Evolutionary conservation across 2,888 invertebrate species (phyloP).

Genomic region (Heliconius sara): DNA sequence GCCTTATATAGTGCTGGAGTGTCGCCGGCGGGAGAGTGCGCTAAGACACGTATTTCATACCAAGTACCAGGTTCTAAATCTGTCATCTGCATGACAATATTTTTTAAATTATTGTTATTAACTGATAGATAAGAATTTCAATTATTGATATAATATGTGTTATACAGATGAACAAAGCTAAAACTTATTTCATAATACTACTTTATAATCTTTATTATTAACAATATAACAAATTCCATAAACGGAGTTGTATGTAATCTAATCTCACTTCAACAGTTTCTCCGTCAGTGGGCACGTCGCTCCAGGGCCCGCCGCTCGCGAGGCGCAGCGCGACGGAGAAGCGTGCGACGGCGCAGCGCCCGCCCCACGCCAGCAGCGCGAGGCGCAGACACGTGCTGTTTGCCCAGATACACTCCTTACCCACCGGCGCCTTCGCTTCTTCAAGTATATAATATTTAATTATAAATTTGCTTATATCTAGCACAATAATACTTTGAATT

Average conservation of each 20-base stretch:
- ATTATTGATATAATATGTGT: neutral
- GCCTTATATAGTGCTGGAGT: slow-evolving; percentile 81
- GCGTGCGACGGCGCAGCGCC: slow-evolving; percentile 87
- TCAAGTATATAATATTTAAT: slow-evolving; percentile 46
- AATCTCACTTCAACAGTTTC: slow-evolving; percentile 60
- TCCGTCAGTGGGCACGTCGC: slow-evolving; percentile 56
- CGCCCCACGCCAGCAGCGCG: slow-evolving; percentile 88
- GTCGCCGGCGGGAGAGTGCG: slow-evolving; percentile 82
- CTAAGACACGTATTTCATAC: slow-evolving; percentile 84
- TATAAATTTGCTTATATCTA: neutral
- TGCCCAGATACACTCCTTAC: slow-evolving; percentile 86
- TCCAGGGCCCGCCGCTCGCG: slow-evolving; percentile 64
- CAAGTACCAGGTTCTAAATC: slow-evolving; percentile 81
- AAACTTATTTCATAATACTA: too few relatives aligned
- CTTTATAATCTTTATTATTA: too few relatives aligned
- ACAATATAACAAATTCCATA: neutral
- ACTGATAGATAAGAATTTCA: neutral
- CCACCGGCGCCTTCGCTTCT: slow-evolving; percentile 85
- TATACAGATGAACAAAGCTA: too few relatives aligned
- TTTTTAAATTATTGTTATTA: neutral
- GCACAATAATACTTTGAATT: neutral
- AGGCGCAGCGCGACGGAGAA: slow-evolving; percentile 63
- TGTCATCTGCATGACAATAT: slow-evolving; percentile 64
- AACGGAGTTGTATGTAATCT: neutral
- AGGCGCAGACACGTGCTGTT: slow-evolving; percentile 88